phyloP scores from a whole-genome alignment of 2,113 vertebrate genomes.

The Meleagris gallopavo region DNA sequence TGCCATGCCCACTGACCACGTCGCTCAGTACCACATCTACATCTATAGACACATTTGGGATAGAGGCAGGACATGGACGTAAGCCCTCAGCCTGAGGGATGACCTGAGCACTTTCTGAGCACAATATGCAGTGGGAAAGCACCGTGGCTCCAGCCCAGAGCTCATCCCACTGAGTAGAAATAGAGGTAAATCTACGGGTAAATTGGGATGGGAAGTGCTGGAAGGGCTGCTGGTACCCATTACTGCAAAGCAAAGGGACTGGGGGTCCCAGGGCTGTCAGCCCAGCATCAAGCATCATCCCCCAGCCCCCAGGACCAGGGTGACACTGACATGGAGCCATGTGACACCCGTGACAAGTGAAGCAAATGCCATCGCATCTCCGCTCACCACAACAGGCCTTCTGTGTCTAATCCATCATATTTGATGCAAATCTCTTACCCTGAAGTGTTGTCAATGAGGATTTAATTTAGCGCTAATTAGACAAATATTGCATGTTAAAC shows the following conservation, averaged over 20 bases:
- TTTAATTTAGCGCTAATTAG: conserved; percentile 84
- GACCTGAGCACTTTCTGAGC: not conserved
- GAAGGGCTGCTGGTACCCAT: not conserved
- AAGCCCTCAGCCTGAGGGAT: not conserved
- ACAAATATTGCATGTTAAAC: conserved; percentile 79
- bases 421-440: conserved; percentile 67
- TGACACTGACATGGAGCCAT: conserved; percentile 10
- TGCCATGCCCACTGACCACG: no score
- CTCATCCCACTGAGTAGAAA: rapidly evolving
- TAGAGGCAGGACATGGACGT: not conserved
- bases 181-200: rapidly evolving
- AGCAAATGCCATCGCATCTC: conserved; percentile 1
- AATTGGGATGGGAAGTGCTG: not conserved
- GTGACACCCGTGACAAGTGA: not conserved
- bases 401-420: conserved; percentile 79
- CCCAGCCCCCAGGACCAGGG: not conserved
- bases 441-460: conserved; percentile 76
- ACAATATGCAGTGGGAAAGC: not conserved
- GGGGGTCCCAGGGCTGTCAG: not conserved
- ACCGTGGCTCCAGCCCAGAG: not conserved
- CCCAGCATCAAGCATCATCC: not conserved
- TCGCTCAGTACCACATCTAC: no score
- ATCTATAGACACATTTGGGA: no score
- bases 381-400: conserved; percentile 57
- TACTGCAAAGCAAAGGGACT: not conserved